A percentile compares a stretch with the other conserved stretches of the same genome.
These are phyloP conservation scores for Phaenicophaeus curvirostris DNA, from an alignment of 2,797 vertebrate species.

Conservation along the genomic window DNA sequence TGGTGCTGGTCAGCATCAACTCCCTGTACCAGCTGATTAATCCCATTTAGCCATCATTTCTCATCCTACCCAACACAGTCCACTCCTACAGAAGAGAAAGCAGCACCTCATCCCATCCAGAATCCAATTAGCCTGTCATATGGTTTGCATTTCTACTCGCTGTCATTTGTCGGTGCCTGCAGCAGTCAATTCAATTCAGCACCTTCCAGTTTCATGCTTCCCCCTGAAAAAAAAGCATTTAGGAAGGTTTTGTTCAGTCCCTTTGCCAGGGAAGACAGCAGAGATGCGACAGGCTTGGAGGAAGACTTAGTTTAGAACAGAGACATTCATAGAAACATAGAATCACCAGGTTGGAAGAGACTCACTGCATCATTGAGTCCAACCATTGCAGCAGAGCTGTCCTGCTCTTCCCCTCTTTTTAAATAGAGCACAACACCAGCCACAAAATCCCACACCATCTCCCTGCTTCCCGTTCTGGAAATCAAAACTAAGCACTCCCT, in stretches of 20 bases:
- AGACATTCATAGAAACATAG: too few relatives aligned
- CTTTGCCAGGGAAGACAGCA: neutral
- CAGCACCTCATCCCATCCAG: neutral
- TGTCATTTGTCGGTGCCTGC: neutral
- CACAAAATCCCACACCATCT: too few relatives aligned
- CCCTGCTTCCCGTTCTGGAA: too few relatives aligned
- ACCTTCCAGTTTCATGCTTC: neutral
- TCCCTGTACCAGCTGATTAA: neutral
- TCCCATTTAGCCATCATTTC: neutral
- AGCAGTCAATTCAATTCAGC: neutral
- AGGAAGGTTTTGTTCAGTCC: neutral
- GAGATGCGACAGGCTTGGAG: neutral
- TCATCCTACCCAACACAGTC: neutral
- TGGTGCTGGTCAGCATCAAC: neutral
- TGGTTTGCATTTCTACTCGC: rapidly evolving
- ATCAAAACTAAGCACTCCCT: neutral
- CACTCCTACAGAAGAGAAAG: neutral
- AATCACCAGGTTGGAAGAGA: too few relatives aligned
- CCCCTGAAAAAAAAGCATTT: neutral
- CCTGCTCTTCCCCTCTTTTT: too few relatives aligned
- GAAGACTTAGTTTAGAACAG: too few relatives aligned
- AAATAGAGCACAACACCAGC: too few relatives aligned
- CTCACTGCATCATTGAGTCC: too few relatives aligned
- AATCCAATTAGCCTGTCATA: neutral
- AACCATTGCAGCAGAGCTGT: too few relatives aligned